These are phyloP conservation scores for Athrips mouffetella DNA, from an alignment of 2,888 invertebrate genomes.

Conservation along the genomic window DNA sequence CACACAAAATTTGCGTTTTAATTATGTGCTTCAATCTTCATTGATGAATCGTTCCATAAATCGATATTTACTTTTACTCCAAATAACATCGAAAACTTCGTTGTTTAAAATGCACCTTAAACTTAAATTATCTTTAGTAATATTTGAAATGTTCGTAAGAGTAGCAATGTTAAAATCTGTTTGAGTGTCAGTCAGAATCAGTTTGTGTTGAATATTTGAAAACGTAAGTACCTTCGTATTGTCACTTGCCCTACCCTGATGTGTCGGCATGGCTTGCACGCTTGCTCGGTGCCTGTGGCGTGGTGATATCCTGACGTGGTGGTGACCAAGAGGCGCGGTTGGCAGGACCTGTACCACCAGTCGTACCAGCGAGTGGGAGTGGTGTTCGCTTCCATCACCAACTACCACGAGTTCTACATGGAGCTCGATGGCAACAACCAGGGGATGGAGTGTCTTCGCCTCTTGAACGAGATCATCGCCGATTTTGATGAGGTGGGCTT, in stretches of 20 bases:
- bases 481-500: constrained; percentile 93
- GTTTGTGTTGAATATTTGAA: not conserved
- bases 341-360: constrained; percentile 92
- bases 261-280: constrained; percentile 37
- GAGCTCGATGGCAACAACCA: constrained; percentile 95
- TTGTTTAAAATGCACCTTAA: not conserved
- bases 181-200: too few relatives aligned
- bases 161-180: too few relatives aligned
- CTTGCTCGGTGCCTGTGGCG: constrained; percentile 19
- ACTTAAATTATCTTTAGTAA: too few relatives aligned
- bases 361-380: constrained; percentile 94
- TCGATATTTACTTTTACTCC: not conserved
- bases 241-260: constrained; percentile 35
- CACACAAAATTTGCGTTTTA: not conserved
- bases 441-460: constrained; percentile 91
- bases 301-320: not conserved
- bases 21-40: not conserved
- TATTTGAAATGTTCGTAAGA: too few relatives aligned
- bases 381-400: constrained; percentile 94
- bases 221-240: constrained; percentile 11
- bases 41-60: too few relatives aligned
- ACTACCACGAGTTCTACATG: constrained; percentile 96
- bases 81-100: not conserved
- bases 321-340: constrained; percentile 36
- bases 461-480: constrained; percentile 94